Base-by-base conservation (phyloP, 2,113 vertebrate genomes). In the Lota lota region DNA sequence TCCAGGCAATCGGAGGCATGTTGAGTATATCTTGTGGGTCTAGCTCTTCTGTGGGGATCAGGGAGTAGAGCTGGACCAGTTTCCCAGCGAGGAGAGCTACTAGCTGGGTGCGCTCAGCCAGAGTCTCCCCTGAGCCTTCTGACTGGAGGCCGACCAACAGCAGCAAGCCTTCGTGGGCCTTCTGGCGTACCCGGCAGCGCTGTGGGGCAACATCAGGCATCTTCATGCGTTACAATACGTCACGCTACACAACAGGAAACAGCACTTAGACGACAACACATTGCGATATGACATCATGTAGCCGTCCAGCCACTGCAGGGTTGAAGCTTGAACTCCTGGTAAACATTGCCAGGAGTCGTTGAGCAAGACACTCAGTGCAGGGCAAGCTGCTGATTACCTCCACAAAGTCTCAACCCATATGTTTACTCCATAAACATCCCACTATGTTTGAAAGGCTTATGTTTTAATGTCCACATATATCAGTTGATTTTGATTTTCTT, bases 111-210 rank as follows among this genome's bases (percentile, higher is more conserved):
- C 16, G 61, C 22, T 51, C 0, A 1, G 63, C 20, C 21, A 79
- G 66, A 8, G 73, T 5, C 21, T 77, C 77, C 66, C 54, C 74
- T 10, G 67, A 47, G 40, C 12, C 40, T 47, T 47, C n/a, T 0
- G 19, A 17, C 36, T 50, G 63, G 1, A 64, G 63, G 63, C 63
- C 3, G n/a, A 15, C 8, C 20, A 85, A 70, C 70, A 79, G 66
- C 72, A 85, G 72, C 56, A 89, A 51, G 20, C 78, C n/a, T 57
- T 89, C 70, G 18, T 74, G 58, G 19, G 86, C 85, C 68, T 78
- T 84, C 69, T 78, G 75, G 33, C 72, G 24, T 33, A 83, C 81
- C 0, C 74, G 12, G 0, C 5, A 17, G 64, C 63, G 81, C 88
- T 89, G 74, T 15, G 12, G 1, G 12, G 58, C 5, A 47, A 47